Evolutionary conservation across 2,797 vertebrate species (phyloP).

Genomic region (Aulostomus chinensis): DNA sequence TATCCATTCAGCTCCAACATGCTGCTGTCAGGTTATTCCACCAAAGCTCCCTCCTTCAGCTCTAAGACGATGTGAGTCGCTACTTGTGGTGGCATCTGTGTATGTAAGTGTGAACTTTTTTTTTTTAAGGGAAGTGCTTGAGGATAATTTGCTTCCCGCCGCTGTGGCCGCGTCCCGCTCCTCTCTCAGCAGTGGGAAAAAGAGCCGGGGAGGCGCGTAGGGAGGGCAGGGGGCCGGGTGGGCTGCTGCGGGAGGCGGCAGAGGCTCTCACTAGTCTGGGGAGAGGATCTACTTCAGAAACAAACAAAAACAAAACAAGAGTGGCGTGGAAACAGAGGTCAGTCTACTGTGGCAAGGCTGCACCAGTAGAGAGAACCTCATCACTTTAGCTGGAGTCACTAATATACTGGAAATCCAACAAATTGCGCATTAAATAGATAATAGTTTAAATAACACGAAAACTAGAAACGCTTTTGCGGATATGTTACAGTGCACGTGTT

Average conservation of each 20-base stretch:
- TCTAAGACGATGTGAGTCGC: conserved; percentile 58
- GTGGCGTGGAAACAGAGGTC: too few species aligned
- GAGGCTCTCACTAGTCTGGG: conserved; percentile 17
- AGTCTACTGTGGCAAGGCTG: too few species aligned
- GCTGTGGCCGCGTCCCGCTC: conserved; percentile 79
- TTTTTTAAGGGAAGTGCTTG: conserved; percentile 61
- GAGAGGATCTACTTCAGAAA: not conserved
- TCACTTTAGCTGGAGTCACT: too few species aligned
- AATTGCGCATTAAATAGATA: too few species aligned
- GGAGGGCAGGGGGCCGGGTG: conserved; percentile 44
- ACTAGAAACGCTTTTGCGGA: too few species aligned
- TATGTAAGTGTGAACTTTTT: conserved; percentile 67
- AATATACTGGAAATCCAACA: too few species aligned
- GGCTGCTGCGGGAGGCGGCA: conserved; percentile 37
- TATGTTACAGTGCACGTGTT: too few species aligned
- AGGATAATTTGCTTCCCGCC: conserved; percentile 79
- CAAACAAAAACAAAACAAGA: not conserved
- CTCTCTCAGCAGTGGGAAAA: conserved; percentile 78
- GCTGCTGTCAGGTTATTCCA: conserved; percentile 52
- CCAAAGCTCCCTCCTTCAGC: conserved; percentile 31
- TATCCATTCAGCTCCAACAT: conserved; percentile 37
- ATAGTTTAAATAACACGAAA: too few species aligned
- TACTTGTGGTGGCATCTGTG: conserved; percentile 66
- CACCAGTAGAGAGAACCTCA: too few species aligned
- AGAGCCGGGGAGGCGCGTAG: conserved; percentile 78